Evolutionary conservation across 2,113 vertebrate species (phyloP).

Genomic region (Leuciscus idus): DNA sequence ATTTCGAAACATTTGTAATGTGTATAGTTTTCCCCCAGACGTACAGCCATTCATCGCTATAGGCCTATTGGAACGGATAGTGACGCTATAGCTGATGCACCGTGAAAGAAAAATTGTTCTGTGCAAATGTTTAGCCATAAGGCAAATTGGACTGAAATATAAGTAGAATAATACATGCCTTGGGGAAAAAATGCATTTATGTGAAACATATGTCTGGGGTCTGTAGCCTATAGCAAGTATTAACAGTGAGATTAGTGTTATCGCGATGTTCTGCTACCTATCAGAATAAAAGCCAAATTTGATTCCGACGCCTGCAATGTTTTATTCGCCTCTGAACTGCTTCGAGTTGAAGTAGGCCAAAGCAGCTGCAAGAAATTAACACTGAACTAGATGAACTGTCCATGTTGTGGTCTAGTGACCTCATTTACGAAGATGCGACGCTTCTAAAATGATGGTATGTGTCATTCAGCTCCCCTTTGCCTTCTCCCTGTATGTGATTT

Average conservation of each 20-base stretch:
- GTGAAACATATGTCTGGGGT: neutral
- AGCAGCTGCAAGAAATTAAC: slow-evolving; percentile 11
- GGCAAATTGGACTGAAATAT: neutral
- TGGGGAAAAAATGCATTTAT: neutral
- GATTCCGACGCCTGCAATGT: neutral
- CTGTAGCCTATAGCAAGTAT: neutral
- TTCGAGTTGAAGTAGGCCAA: neutral
- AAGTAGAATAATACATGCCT: neutral
- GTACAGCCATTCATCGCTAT: neutral
- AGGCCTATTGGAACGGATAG: neutral
- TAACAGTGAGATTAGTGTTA: neutral
- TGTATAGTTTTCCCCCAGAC: neutral
- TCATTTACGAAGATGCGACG: neutral
- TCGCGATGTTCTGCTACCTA: neutral
- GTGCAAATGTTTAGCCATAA: neutral
- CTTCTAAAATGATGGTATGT: neutral
- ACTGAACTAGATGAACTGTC: slow-evolving; percentile 6
- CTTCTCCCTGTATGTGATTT: neutral
- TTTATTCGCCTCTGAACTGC: neutral
- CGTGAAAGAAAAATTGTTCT: neutral
- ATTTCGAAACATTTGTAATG: neutral
- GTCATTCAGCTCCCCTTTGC: neutral
- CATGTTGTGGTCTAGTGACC: neutral
- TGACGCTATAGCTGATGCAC: neutral
- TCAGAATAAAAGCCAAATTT: neutral